Evolutionary conservation across 2,797 vertebrate species (phyloP).

Genomic region (Synanceia verrucosa): DNA sequence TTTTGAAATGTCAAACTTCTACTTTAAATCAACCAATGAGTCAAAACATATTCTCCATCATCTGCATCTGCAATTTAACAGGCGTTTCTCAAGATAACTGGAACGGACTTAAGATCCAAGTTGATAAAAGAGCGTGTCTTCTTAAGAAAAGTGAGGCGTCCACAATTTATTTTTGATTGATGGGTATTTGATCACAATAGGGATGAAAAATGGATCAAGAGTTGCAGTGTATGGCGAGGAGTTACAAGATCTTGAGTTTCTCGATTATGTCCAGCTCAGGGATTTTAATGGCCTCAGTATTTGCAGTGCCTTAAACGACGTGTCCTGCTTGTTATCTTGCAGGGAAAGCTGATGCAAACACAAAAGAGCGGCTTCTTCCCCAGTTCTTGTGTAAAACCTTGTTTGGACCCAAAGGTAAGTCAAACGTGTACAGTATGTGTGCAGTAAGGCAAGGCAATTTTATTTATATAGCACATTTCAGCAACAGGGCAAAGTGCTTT

Average conservation of each 20-base stretch:
- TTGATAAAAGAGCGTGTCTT: neutral
- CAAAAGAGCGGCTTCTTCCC: conserved; percentile 95
- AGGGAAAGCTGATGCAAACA: conserved; percentile 91
- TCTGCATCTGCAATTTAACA: neutral
- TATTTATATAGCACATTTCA: no score
- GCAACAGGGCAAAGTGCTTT: no score
- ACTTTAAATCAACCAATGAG: neutral
- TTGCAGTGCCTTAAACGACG: neutral
- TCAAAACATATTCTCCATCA: neutral
- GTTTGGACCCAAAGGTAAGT: conserved; percentile 92
- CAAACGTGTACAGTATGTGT: neutral
- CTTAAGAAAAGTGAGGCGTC: neutral
- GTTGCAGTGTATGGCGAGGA: neutral
- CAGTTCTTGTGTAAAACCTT: conserved; percentile 93
- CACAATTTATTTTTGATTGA: neutral
- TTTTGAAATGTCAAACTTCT: neutral
- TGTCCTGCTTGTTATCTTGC: conserved; percentile 24
- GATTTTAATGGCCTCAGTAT: neutral
- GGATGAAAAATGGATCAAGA: neutral
- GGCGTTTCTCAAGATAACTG: neutral
- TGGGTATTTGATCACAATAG: neutral
- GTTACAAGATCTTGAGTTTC: neutral
- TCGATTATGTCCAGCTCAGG: neutral
- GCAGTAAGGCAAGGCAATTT: no score
- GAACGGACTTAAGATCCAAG: no score